Percentiles rank a stretch among this genome's conserved stretches.
Conservation (phyloP, 2,888 invertebrate species). For the Tryphoninae sp. region DNA sequence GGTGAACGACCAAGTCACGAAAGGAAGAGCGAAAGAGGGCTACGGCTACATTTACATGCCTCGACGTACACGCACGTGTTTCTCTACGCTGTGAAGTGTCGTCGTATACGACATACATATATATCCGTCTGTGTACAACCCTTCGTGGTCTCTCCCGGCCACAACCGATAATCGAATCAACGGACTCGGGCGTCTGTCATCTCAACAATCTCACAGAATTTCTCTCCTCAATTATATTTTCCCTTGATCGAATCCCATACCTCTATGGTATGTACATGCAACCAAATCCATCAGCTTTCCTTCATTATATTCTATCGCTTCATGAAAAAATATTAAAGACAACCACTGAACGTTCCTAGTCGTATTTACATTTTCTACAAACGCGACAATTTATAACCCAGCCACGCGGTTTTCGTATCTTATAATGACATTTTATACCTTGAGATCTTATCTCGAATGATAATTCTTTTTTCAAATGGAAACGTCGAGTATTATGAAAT, state of each 20-base stretch:
- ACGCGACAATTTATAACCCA: background rate
- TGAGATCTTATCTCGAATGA: too few relatives aligned
- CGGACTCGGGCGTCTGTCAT: constrained; percentile 48
- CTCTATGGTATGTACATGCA: background rate
- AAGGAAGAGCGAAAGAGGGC: constrained; percentile 22
- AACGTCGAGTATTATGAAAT: background rate
- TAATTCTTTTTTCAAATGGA: background rate
- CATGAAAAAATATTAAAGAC: constrained; percentile 15
- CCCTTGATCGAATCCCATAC: constrained; percentile 29
- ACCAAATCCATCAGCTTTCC: constrained; percentile 23
- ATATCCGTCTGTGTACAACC: constrained; percentile 37
- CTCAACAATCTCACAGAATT: constrained; percentile 38
- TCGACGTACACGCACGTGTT: constrained; percentile 22
- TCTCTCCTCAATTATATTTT: constrained; percentile 35
- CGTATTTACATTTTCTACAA: background rate
- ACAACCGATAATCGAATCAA: constrained; percentile 62
- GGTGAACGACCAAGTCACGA: constrained; percentile 40
- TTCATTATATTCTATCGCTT: constrained; percentile 33
- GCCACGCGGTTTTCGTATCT: background rate
- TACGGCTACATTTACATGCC: constrained; percentile 44
- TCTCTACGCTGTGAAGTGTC: constrained; percentile 18
- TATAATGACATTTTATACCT: background rate
- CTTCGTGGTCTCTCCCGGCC: constrained; percentile 49
- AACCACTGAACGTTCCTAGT: background rate
- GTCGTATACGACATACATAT: constrained; percentile 11